These are phyloP conservation scores for Malachius bipustulatus DNA, from an alignment of 2,888 invertebrate species.

Conservation along the genomic window DNA sequence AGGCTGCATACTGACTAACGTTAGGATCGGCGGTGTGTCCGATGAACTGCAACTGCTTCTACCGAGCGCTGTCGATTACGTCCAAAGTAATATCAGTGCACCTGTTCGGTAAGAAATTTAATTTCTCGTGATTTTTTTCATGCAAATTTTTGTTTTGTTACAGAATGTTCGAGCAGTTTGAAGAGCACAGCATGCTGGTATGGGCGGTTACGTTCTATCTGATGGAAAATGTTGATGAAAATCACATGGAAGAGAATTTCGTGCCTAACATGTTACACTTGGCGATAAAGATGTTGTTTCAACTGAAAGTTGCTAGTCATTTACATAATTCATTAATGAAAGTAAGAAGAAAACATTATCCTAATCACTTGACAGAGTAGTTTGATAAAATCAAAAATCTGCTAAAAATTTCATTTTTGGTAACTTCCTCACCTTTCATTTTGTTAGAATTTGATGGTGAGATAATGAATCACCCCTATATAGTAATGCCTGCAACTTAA, in stretches of 20 bases:
- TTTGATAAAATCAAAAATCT: too few relatives aligned
- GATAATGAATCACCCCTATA: too few relatives aligned
- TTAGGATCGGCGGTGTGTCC: constrained; percentile 35
- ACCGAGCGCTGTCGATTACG: constrained; percentile 41
- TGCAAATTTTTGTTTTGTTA: constrained; percentile 13
- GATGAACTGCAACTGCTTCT: constrained; percentile 42
- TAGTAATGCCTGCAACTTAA: too few relatives aligned
- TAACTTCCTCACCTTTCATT: too few relatives aligned
- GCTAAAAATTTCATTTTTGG: too few relatives aligned
- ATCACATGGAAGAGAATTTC: constrained; percentile 46
- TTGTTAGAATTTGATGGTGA: too few relatives aligned
- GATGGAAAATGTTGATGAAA: constrained; percentile 58
- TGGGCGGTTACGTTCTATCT: constrained; percentile 68
- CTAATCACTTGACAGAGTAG: too few relatives aligned
- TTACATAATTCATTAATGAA: constrained; percentile 27
- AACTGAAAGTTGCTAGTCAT: constrained; percentile 15
- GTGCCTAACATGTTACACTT: constrained; percentile 45
- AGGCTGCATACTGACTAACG: constrained; percentile 39
- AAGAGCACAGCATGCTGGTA: constrained; percentile 55
- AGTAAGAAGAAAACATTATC: too few relatives aligned
- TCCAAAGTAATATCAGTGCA: constrained; percentile 39
- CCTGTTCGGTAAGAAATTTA: constrained; percentile 30
- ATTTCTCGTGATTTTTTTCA: background rate
- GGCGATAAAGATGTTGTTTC: constrained; percentile 41
- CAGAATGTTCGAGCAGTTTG: constrained; percentile 33